phyloP scores from a whole-genome alignment of 2,888 invertebrate species.

The Uropetala carovei region DNA sequence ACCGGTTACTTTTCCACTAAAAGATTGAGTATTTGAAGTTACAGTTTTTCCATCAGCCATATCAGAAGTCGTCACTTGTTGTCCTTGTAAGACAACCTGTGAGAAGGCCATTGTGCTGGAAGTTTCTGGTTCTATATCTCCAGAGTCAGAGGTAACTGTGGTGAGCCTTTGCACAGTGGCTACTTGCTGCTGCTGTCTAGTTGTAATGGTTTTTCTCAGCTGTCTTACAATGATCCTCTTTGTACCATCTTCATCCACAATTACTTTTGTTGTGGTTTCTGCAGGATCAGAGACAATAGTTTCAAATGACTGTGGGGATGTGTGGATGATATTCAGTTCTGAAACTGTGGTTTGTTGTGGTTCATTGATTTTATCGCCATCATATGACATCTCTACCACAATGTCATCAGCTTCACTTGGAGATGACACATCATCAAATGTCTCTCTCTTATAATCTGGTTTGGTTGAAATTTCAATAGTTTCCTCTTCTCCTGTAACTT shows the following conservation, averaged over 20 bases:
- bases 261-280: slow-evolving; percentile 88
- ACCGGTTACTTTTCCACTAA: slow-evolving; percentile 81
- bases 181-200: slow-evolving; percentile 79
- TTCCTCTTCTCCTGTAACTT: slow-evolving; percentile 81
- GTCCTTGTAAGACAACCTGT: slow-evolving; percentile 82
- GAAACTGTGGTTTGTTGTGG: slow-evolving; percentile 73
- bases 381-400: slow-evolving; percentile 59
- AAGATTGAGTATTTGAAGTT: slow-evolving; percentile 80
- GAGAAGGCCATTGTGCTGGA: slow-evolving; percentile 82
- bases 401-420: slow-evolving; percentile 65
- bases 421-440: slow-evolving; percentile 71
- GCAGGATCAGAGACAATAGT: slow-evolving; percentile 89
- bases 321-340: slow-evolving; percentile 84
- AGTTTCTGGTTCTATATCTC: slow-evolving; percentile 62
- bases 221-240: slow-evolving; percentile 88
- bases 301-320: slow-evolving; percentile 86
- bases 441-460: slow-evolving; percentile 75
- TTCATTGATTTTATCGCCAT: slow-evolving; percentile 51
- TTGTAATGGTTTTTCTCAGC: slow-evolving; percentile 82
- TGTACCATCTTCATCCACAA: slow-evolving; percentile 86
- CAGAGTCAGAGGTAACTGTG: slow-evolving; percentile 71
- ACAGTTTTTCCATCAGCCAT: slow-evolving; percentile 80
- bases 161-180: slow-evolving; percentile 77
- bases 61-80: slow-evolving; percentile 80
- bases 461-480: slow-evolving; percentile 85